Base-by-base conservation (phyloP, 30 jellyfish, hydroid and myxozoan genomes). In the Aurelia sp. region DNA sequence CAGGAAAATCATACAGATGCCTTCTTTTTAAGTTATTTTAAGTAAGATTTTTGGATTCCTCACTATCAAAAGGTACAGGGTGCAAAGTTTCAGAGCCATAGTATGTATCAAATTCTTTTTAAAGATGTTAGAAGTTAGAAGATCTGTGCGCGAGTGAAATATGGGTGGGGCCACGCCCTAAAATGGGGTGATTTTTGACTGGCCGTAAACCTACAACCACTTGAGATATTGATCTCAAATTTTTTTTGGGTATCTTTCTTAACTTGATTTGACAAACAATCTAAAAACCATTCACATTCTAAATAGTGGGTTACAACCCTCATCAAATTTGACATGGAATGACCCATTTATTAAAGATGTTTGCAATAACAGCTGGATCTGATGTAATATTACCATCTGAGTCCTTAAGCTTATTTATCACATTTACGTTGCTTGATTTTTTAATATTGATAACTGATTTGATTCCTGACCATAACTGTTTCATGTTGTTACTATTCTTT, bases 121-220 rank as follows among this genome's bases (percentile, higher is more conserved):
- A 6, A 3, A 6, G 57, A 6, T 6, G 0, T 65, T 65, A 4
- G 47, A 65, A 33, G 76, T 21, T 6, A 19, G 8, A 65, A 16
- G 11, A 17, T 65, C 4, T 16, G 10, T 23, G 76, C 76, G 27
- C 3, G 21, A 20, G 21, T 65, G 76, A 23, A 33, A 15, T 65
- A 9, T 65, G 76, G 76, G 76, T 23, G 76, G 70, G 76, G 76
- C 76, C 76, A 65, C 76, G n/a, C 47, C 76, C 76, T 65, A 65
- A 65, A 65, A 65, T 65, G 76, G 76, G 52, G 20, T 23, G 15
- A 65, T 65, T 65, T 65, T 65, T 65, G 47, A 65, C 6, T 19
- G 51, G 76, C 52, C 7, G n/a, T 65, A 33, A 65, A 19, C 8
- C 47, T 16, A 16, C 20, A 65, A 8, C 15, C 20, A 57, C 47